Evolutionary conservation across 2,113 vertebrate genomes (phyloP).

Genomic region (Corapipo altera): DNA sequence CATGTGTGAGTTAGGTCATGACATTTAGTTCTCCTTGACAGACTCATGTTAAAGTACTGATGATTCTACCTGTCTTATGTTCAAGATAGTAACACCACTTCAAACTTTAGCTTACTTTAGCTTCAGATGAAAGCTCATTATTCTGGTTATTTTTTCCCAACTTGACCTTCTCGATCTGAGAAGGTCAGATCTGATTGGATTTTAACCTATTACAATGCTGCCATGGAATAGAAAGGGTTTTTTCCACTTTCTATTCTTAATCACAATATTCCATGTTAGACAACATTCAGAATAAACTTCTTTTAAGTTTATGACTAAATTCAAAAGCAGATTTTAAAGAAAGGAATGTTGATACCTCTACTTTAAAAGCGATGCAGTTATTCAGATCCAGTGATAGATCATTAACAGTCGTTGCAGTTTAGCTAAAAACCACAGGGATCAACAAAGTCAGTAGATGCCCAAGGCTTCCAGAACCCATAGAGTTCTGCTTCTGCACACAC

Average conservation of each 20-base stretch:
- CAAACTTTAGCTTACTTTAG: not conserved
- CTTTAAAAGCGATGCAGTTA: not conserved
- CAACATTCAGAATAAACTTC: not conserved
- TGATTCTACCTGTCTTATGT: not conserved
- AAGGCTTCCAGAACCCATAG: not conserved
- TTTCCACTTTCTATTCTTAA: not conserved
- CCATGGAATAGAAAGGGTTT: not conserved
- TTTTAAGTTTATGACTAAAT: not conserved
- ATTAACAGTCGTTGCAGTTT: not conserved
- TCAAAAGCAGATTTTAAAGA: not conserved
- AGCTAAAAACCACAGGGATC: not conserved
- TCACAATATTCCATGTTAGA: not conserved
- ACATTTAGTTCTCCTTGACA: not conserved
- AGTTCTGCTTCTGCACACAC: not conserved
- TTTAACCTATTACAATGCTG: not conserved
- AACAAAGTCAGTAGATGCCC: not conserved
- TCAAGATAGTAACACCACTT: not conserved
- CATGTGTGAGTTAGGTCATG: not conserved
- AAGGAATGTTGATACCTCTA: not conserved
- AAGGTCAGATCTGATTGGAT: not conserved
- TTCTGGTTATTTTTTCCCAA: not conserved
- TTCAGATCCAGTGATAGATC: not conserved
- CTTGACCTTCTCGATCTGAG: not conserved
- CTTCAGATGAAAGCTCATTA: not conserved
- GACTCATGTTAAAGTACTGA: not conserved